phyloP scores from a whole-genome alignment of 2,797 vertebrate species.

The Notoglanidium macrostoma region DNA sequence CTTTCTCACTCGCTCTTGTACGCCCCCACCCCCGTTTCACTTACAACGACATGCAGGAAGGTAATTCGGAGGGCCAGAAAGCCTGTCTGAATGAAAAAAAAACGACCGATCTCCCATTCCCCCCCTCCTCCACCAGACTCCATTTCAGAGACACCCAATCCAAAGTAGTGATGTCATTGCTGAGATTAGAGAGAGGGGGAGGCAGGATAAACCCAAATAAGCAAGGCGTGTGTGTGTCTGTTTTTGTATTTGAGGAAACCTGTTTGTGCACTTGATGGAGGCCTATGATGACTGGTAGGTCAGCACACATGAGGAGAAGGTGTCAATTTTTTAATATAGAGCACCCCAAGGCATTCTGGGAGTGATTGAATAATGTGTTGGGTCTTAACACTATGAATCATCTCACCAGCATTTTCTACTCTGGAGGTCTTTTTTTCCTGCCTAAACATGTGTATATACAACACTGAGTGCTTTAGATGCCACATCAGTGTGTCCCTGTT shows the following conservation, averaged over 20 bases:
- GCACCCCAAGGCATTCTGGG: slow-evolving; percentile 48
- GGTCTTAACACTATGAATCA: slow-evolving; percentile 1
- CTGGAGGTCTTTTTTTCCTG: background rate
- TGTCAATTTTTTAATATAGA: slow-evolving; percentile 44
- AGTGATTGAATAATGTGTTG: slow-evolving; percentile 33
- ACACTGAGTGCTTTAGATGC: slow-evolving; percentile 48
- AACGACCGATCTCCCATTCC: slow-evolving; percentile 49
- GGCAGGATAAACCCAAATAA: slow-evolving; percentile 45
- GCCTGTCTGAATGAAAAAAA: slow-evolving; percentile 68
- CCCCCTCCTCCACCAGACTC: slow-evolving; percentile 64
- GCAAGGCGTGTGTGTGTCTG: slow-evolving; percentile 41
- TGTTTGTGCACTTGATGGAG: slow-evolving; percentile 46
- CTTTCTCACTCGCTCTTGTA: slow-evolving; percentile 19
- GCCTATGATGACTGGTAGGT: slow-evolving; percentile 27
- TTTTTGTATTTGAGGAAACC: slow-evolving; percentile 28
- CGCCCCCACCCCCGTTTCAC: slow-evolving; percentile 29
- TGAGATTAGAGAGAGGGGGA: slow-evolving; percentile 66
- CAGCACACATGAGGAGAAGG: slow-evolving; percentile 59
- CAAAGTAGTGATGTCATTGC: slow-evolving; percentile 76
- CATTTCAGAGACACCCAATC: slow-evolving; percentile 67
- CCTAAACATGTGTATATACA: slow-evolving; percentile 55
- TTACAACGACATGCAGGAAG: slow-evolving; percentile 45
- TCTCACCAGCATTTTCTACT: slow-evolving; percentile 14
- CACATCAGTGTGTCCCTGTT: slow-evolving; percentile 16
- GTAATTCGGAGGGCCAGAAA: slow-evolving; percentile 70